Evolutionary conservation across 2,888 invertebrate genomes (phyloP).

Genomic region (Psococerastis gibbosa): DNA sequence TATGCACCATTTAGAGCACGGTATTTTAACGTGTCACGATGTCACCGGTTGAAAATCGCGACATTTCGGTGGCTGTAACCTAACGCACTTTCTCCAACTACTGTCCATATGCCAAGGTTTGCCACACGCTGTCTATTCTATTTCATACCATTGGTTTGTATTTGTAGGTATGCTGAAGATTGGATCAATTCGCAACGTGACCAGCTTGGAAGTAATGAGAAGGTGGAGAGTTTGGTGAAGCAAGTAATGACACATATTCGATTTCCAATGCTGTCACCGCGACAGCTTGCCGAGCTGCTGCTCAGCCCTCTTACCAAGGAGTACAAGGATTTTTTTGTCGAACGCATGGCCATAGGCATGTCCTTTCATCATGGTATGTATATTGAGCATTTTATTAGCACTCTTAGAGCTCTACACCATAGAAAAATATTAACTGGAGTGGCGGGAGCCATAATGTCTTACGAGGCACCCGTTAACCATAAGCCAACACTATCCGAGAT

Average conservation of each 20-base stretch:
- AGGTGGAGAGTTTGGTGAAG: slow-evolving; percentile 32
- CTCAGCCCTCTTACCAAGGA: slow-evolving; percentile 57
- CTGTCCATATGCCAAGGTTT: slow-evolving; percentile 1
- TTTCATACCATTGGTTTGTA: slow-evolving; percentile 10
- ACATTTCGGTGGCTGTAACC: too few species aligned
- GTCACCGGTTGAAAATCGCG: too few species aligned
- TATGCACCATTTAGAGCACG: too few species aligned
- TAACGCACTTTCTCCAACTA: too few species aligned
- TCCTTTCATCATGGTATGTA: slow-evolving; percentile 59
- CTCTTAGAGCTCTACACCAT: too few species aligned
- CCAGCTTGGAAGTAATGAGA: slow-evolving; percentile 29
- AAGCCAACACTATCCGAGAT: too few species aligned
- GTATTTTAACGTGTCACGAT: too few species aligned
- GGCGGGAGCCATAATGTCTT: too few species aligned
- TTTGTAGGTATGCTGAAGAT: slow-evolving; percentile 43
- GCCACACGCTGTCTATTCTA: too few species aligned
- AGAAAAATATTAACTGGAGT: too few species aligned
- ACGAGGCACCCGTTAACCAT: too few species aligned
- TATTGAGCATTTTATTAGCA: too few species aligned
- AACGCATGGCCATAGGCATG: slow-evolving; percentile 77
- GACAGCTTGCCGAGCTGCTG: slow-evolving; percentile 65
- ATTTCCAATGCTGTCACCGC: slow-evolving; percentile 89
- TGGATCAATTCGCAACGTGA: slow-evolving; percentile 61
- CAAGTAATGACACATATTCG: slow-evolving; percentile 50
- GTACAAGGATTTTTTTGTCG: slow-evolving; percentile 72